Conservation (phyloP, 2,888 invertebrate species). For the Trichopoda pennipes region DNA sequence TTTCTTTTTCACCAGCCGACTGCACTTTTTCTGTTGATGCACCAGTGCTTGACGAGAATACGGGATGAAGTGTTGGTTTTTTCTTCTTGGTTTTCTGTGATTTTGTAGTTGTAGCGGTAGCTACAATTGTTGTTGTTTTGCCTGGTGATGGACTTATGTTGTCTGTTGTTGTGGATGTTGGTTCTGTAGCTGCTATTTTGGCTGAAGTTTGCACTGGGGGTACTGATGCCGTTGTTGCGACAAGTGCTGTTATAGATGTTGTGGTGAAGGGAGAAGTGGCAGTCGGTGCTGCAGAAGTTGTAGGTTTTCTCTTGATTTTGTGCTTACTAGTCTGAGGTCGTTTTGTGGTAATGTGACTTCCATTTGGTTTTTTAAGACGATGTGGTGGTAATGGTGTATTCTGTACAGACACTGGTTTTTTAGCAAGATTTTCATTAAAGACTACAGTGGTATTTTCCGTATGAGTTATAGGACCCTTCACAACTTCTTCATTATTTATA, state of each 20-base stretch:
- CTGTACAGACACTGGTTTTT: slow-evolving; percentile 71
- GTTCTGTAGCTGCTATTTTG: slow-evolving; percentile 47
- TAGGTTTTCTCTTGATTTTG: slow-evolving; percentile 75
- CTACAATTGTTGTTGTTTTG: slow-evolving; percentile 60
- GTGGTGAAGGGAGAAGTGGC: slow-evolving; percentile 48
- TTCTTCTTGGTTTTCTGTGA: slow-evolving; percentile 76
- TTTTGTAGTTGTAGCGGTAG: slow-evolving; percentile 70
- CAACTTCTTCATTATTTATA: slow-evolving; percentile 77
- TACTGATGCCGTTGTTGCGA: slow-evolving; percentile 46
- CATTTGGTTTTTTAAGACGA: slow-evolving; percentile 75
- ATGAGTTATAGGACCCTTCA: slow-evolving; percentile 71
- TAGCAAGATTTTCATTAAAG: slow-evolving; percentile 68
- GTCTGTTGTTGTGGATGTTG: slow-evolving; percentile 56
- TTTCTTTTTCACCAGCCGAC: slow-evolving; percentile 60
- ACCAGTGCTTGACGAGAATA: slow-evolving; percentile 20
- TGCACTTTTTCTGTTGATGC: slow-evolving; percentile 50
- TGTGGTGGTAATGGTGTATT: slow-evolving; percentile 72
- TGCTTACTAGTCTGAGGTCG: slow-evolving; percentile 72
- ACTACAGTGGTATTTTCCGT: slow-evolving; percentile 67
- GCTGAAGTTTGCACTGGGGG: slow-evolving; percentile 34
- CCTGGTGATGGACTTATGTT: slow-evolving; percentile 48
- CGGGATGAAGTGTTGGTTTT: slow-evolving; percentile 75
- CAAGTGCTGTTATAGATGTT: slow-evolving; percentile 36
- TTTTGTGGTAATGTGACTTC: slow-evolving; percentile 61
- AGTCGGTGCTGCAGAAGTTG: neutral